Conservation (phyloP, 1,140 invertebrate species). For the Zaprionus davidi region DNA sequence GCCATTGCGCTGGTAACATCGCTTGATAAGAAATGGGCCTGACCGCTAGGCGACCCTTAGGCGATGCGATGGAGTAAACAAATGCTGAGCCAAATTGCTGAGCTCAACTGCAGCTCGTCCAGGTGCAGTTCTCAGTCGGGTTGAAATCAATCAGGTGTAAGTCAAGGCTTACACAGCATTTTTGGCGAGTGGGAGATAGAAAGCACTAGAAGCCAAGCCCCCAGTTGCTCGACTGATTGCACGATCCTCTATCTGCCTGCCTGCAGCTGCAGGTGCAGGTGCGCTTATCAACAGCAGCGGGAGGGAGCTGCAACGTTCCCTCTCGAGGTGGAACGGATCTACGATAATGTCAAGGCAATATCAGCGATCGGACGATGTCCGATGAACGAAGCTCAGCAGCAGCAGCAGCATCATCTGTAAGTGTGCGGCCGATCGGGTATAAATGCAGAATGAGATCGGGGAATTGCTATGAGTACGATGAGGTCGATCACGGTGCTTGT, state of each 20-base stretch:
- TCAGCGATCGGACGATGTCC: slow-evolving; percentile 43
- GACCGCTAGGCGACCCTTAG: slow-evolving; percentile 46
- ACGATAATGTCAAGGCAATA: slow-evolving; percentile 67
- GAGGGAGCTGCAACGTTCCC: background rate
- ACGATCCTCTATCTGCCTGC: background rate
- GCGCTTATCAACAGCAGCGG: slow-evolving; percentile 20
- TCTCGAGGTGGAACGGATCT: slow-evolving; percentile 57
- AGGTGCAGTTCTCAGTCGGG: slow-evolving; percentile 7
- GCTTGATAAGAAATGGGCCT: slow-evolving; percentile 38
- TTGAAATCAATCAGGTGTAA: background rate
- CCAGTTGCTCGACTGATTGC: background rate
- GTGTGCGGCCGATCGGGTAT: slow-evolving; percentile 38
- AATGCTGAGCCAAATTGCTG: background rate
- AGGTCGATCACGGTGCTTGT: slow-evolving; percentile 80
- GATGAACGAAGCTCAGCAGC: background rate
- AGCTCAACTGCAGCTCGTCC: slow-evolving; percentile 6
- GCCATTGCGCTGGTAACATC: slow-evolving; percentile 28
- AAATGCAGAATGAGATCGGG: slow-evolving; percentile 48
- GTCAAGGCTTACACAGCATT: slow-evolving; percentile 7
- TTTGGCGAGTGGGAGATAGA: background rate
- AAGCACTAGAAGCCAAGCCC: slow-evolving; percentile 18
- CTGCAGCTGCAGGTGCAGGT: slow-evolving; percentile 21
- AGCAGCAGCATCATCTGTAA: slow-evolving; percentile 7
- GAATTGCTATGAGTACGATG: slow-evolving; percentile 74
- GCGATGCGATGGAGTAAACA: background rate